Evolutionary conservation across 2,888 invertebrate species (phyloP).

Genomic region (Mesorhabditis spiculigera): DNA sequence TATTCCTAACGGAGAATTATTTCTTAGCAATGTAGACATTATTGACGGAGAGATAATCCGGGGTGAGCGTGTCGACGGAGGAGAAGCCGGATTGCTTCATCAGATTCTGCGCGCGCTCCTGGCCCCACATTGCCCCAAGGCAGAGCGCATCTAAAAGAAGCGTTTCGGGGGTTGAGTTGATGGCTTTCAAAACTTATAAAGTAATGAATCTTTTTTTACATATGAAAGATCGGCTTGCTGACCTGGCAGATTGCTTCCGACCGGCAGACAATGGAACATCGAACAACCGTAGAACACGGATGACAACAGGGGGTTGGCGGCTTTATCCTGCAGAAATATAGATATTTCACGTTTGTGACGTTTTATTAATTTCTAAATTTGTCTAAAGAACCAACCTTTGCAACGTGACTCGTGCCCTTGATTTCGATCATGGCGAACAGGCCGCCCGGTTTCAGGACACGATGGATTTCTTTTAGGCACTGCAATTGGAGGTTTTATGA

Average conservation of each 20-base stretch:
- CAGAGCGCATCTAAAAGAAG: slow-evolving; percentile 32
- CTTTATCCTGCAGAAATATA: not conserved
- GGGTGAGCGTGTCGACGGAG: slow-evolving; percentile 20
- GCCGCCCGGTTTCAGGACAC: slow-evolving; percentile 44
- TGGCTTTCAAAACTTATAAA: not conserved
- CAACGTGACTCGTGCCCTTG: slow-evolving; percentile 26
- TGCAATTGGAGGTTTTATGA: slow-evolving; percentile 18
- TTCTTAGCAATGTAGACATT: slow-evolving; percentile 22
- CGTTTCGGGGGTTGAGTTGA: not conserved
- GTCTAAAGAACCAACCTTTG: not conserved
- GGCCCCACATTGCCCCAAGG: slow-evolving; percentile 45
- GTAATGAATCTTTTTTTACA: not conserved
- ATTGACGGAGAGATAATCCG: slow-evolving; percentile 31
- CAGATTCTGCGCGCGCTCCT: slow-evolving; percentile 24
- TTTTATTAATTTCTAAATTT: not conserved
- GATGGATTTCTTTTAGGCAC: slow-evolving; percentile 42
- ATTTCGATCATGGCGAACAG: slow-evolving; percentile 45
- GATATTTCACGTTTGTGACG: not conserved
- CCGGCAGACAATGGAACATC: slow-evolving; percentile 44
- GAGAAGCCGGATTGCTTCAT: slow-evolving; percentile 38
- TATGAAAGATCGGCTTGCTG: not conserved
- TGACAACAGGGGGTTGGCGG: slow-evolving; percentile 7
- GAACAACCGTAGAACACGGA: slow-evolving; percentile 31
- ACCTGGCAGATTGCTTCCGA: slow-evolving; percentile 34
- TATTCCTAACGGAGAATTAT: not conserved